Conservation (phyloP, 2,113 vertebrate species). For the Strix aluco region DNA sequence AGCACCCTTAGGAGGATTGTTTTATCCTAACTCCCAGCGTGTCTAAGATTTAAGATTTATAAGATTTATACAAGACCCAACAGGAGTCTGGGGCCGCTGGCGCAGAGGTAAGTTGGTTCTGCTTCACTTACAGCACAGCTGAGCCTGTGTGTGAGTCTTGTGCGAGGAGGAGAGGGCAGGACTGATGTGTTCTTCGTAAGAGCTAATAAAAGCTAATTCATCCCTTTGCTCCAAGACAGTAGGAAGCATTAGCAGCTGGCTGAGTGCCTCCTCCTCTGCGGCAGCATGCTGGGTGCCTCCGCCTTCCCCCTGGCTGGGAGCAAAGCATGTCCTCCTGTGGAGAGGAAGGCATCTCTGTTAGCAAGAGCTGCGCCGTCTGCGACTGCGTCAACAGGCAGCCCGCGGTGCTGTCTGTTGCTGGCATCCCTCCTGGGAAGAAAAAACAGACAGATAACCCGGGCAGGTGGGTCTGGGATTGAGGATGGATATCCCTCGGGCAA, state of each 20-base stretch:
- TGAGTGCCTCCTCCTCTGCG: background rate
- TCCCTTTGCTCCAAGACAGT: constrained; percentile 44
- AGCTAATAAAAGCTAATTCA: constrained; percentile 65
- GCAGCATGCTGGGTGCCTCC: background rate
- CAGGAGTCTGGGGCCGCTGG: background rate
- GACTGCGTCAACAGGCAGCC: background rate
- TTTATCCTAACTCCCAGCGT: background rate
- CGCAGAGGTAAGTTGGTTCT: background rate
- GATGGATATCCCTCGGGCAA: background rate
- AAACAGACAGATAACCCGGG: rapidly evolving
- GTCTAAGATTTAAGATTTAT: background rate
- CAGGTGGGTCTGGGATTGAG: background rate
- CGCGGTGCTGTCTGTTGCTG: background rate
- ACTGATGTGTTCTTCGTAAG: background rate
- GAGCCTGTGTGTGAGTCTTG: background rate
- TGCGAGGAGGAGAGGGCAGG: constrained; percentile 14
- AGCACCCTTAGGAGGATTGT: background rate
- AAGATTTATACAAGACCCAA: background rate
- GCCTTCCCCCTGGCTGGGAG: background rate
- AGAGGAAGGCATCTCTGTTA: background rate
- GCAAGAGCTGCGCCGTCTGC: background rate
- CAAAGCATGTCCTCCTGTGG: background rate
- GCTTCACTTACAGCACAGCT: constrained; percentile 48
- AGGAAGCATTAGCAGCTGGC: constrained; percentile 42
- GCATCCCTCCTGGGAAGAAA: background rate